Evolutionary conservation across 2,797 vertebrate genomes (phyloP), one percentile per base, ranked within the genome.

Genomic region (Sarcophilus harrisii): DNA sequence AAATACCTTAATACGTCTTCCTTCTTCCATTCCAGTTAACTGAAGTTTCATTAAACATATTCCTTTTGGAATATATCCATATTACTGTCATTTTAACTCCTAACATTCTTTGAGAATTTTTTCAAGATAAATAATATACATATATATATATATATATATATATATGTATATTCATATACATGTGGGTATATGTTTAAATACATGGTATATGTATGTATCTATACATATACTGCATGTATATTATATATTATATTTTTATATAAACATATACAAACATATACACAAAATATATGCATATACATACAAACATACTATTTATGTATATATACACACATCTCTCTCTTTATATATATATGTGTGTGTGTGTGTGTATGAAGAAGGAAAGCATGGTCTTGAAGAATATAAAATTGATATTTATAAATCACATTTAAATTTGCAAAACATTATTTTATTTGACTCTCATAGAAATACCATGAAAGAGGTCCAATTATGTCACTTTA

Each of bases 291-390:
- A 21, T 91, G 5, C 58, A 4, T 90, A 1, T 49, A 4, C 87
- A 13, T 2, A 12, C 45, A 59, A 28, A 11, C 21, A 52, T 54
- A 57, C 54, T 24, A 58, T 11, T 11, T 30, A 28, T 9, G 10
- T 29, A 2, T 0, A 2, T 59, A 29, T 29, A 10, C 59, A 60
- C 11, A 60, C 11, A 30, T 60, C 0, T 3, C 2, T 4, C 29
- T 30, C 0, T 13, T 0, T 30, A 14, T 4, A 1, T 13, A 12
- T 4, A 13, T 30, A 30, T 12, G 28, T 1, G 8, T 60, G 0
- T 13, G 29, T 60, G 49, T 49, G 1, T 30, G 4, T 29, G 3
- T 32, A 62, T 66, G 13, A 5, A n/a, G 1, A 13, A 66, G n/a
- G 32, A 13, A 66, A n/a, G 32, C 1, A n/a, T 66, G 13, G 14